Conservation (phyloP, 2,888 invertebrate species). For the Atherix ibis region DNA sequence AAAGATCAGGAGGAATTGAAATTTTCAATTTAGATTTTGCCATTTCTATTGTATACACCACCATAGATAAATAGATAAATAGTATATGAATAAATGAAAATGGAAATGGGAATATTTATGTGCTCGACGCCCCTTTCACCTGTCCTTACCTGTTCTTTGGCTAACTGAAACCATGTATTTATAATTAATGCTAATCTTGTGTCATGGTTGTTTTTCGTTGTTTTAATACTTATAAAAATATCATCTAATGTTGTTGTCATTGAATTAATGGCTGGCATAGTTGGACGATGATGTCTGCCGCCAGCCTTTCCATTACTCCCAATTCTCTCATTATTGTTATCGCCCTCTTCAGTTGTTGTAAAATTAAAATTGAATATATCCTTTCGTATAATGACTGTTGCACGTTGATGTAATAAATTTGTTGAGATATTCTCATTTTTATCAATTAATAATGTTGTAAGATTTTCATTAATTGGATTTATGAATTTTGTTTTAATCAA, state of each 20-base stretch:
- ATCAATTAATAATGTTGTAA: constrained; percentile 10
- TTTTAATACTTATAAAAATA: constrained; percentile 91
- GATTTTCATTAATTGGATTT: too few species aligned
- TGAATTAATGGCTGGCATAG: constrained; percentile 36
- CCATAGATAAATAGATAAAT: too few species aligned
- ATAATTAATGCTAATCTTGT: constrained; percentile 72
- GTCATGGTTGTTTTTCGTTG: constrained; percentile 74
- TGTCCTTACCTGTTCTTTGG: constrained; percentile 79
- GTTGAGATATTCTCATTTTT: constrained; percentile 14
- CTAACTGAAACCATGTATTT: constrained; percentile 90
- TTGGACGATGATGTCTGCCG: constrained; percentile 21
- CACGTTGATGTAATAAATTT: constrained; percentile 17
- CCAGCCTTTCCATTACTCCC: not conserved
- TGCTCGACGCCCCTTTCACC: too few species aligned
- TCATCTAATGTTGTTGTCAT: constrained; percentile 62
- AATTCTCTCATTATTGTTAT: not conserved
- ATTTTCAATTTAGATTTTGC: too few species aligned
- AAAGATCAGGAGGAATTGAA: too few species aligned
- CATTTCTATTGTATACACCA: too few species aligned
- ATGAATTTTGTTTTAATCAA: too few species aligned
- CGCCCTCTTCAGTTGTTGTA: constrained; percentile 28
- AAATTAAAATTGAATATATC: constrained; percentile 31
- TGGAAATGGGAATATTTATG: too few species aligned
- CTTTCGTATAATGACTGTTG: constrained; percentile 31
- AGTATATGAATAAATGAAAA: too few species aligned